A percentile compares a stretch with the other conserved stretches of the same genome.
Evolutionary conservation across 2,113 vertebrate genomes (phyloP).

Genomic region (Piaya cayana): DNA sequence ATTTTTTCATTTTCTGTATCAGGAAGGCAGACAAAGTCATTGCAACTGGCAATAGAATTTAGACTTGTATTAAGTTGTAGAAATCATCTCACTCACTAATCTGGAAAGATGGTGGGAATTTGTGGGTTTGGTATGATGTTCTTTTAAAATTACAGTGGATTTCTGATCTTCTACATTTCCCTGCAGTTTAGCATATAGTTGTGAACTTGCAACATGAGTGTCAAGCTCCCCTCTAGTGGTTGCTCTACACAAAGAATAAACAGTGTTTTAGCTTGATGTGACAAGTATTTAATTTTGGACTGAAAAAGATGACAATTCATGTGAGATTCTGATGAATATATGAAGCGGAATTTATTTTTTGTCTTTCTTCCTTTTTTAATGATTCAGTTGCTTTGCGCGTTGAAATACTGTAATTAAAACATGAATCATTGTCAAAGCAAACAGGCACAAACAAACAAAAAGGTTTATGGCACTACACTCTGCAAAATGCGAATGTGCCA

Average conservation of each 20-base stretch:
- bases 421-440: constrained; percentile 47
- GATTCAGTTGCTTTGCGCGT: constrained; percentile 39
- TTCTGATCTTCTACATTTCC: constrained; percentile 1
- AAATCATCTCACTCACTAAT: constrained; percentile 26
- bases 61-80: constrained; percentile 34
- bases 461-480: background rate
- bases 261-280: constrained; percentile 28
- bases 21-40: background rate
- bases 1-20: constrained; percentile 18
- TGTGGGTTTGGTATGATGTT: constrained; percentile 3
- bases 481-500: constrained; percentile 47
- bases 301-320: background rate
- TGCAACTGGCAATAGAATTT: background rate
- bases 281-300: constrained; percentile 9
- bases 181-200: constrained; percentile 2
- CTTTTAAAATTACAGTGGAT: constrained; percentile 28
- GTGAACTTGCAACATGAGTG: constrained; percentile 2
- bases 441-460: constrained; percentile 15
- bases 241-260: constrained; percentile 46
- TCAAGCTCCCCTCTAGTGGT: constrained; percentile 64
- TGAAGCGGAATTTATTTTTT: background rate
- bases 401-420: constrained; percentile 49
- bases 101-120: constrained; percentile 23
- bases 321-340: background rate
- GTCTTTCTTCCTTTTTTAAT: constrained; percentile 11